phyloP scores from a whole-genome alignment of 2,888 invertebrate species.

The Chalcosyrphus nemorum region DNA sequence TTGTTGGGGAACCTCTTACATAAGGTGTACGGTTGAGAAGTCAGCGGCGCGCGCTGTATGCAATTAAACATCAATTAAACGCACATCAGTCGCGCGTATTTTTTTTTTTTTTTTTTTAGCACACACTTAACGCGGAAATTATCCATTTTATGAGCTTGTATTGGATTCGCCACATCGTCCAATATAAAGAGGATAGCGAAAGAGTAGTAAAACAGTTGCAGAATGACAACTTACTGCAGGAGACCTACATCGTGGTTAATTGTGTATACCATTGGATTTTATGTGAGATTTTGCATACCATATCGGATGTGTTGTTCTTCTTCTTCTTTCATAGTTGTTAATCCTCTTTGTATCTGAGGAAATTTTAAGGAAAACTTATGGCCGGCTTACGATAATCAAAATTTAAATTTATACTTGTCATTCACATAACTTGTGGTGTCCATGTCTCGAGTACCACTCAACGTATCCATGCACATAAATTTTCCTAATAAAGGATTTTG shows the following conservation, averaged over 20 bases:
- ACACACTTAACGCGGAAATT: constrained; percentile 67
- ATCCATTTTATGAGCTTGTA: constrained; percentile 54
- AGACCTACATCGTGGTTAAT: constrained; percentile 12
- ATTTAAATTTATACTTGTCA: too few species aligned
- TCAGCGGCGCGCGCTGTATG: constrained; percentile 46
- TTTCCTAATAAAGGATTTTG: constrained; percentile 58
- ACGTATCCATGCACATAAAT: constrained; percentile 54
- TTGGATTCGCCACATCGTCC: constrained; percentile 30
- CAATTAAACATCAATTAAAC: constrained; percentile 73
- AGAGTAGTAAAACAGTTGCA: not conserved
- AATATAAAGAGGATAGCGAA: not conserved
- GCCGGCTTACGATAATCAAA: too few species aligned
- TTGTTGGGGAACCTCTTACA: constrained; percentile 47
- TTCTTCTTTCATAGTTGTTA: too few species aligned
- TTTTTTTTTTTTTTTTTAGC: too few species aligned
- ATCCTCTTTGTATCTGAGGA: not conserved
- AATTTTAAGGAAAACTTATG: not conserved
- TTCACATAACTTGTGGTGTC: too few species aligned
- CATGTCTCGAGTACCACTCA: constrained; percentile 54
- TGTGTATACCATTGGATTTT: constrained; percentile 6
- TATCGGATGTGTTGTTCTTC: too few species aligned
- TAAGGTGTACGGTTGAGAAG: constrained; percentile 53
- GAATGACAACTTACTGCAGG: constrained; percentile 24
- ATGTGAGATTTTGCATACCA: not conserved
- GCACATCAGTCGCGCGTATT: constrained; percentile 61